Conservation (phyloP, 2,888 invertebrate species). For the Bugulina stolonifera region DNA sequence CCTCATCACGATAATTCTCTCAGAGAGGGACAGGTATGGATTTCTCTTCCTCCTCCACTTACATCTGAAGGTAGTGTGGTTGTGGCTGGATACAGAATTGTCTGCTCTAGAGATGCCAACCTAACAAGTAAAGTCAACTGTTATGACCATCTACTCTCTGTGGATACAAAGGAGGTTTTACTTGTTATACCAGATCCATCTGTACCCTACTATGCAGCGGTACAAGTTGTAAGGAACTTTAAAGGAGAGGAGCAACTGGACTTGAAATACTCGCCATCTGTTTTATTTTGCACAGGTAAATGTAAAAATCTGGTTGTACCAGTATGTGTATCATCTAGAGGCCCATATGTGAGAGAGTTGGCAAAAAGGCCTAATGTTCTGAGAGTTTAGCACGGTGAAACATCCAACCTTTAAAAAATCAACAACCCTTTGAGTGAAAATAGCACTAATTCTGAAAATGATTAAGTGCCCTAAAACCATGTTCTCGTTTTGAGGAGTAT, state of each 20-base stretch:
- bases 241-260: neutral
- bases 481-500: too few species aligned
- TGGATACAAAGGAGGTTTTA: neutral
- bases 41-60: neutral
- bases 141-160: neutral
- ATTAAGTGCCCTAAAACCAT: too few species aligned
- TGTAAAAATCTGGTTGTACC: too few species aligned
- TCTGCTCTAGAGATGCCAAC: neutral
- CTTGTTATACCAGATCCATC: neutral
- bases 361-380: too few species aligned
- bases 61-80: conserved; percentile 4
- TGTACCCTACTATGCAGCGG: neutral
- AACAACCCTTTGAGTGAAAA: too few species aligned
- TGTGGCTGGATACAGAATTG: neutral
- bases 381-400: too few species aligned
- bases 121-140: neutral
- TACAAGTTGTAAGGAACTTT: conserved; percentile 2
- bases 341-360: too few species aligned
- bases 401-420: too few species aligned
- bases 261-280: neutral
- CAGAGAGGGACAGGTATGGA: neutral
- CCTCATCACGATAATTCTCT: neutral
- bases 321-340: too few species aligned
- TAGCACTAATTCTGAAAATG: too few species aligned
- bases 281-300: neutral